Percentiles rank a stretch among this genome's conserved stretches.
Conservation (phyloP, 2,888 invertebrate species). For the Tortrix viridana region DNA sequence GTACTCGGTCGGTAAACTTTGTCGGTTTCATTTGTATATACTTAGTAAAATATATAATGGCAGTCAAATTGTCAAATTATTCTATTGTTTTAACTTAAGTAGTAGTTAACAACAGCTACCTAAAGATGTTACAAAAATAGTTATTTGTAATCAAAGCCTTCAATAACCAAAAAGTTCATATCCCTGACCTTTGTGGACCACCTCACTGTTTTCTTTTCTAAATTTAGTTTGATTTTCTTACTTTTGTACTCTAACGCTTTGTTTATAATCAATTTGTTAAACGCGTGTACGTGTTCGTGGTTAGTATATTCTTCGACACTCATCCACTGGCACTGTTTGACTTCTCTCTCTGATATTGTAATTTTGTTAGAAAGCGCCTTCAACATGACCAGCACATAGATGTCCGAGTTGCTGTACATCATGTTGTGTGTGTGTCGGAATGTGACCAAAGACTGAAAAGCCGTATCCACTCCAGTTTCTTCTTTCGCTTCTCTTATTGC, state of each 20-base stretch:
- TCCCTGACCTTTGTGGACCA: constrained; percentile 64
- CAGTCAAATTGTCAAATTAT: too few relatives aligned
- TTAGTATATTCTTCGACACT: constrained; percentile 87
- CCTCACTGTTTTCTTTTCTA: constrained; percentile 77
- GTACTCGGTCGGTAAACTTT: too few relatives aligned
- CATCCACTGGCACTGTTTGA: constrained; percentile 92
- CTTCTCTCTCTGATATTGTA: constrained; percentile 88
- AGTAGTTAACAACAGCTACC: constrained; percentile 16
- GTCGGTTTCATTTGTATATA: too few relatives aligned
- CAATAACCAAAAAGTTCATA: constrained; percentile 64
- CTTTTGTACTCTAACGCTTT: constrained; percentile 86
- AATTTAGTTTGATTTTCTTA: constrained; percentile 84
- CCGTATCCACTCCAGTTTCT: constrained; percentile 92
- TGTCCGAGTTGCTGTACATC: constrained; percentile 92
- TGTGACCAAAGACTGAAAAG: constrained; percentile 89
- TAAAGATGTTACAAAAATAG: constrained; percentile 29
- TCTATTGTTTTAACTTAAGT: neutral
- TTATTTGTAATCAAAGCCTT: constrained; percentile 48
- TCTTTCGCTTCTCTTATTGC: constrained; percentile 94
- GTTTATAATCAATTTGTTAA: constrained; percentile 87
- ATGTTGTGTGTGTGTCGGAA: constrained; percentile 91
- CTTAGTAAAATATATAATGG: too few relatives aligned
- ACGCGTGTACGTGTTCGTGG: constrained; percentile 89
- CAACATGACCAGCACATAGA: constrained; percentile 91
- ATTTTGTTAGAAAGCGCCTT: constrained; percentile 87